Base-by-base conservation (phyloP, 2,797 vertebrate genomes). In the Heterohyrax brucei region DNA sequence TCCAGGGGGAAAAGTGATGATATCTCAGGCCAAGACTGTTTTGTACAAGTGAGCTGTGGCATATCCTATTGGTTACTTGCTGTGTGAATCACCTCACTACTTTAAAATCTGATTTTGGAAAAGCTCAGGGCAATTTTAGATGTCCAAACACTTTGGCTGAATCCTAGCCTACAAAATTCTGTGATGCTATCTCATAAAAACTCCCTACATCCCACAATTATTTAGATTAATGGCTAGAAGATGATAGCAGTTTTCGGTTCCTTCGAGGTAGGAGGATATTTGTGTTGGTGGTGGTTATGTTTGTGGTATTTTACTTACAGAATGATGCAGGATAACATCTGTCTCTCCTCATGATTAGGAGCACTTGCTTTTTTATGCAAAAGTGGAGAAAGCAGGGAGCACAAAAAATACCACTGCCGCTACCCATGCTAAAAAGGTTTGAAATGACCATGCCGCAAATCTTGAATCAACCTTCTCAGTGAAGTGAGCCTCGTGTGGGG, bases 361-460 rank as follows among this genome's bases (percentile, higher is more conserved):
- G 5, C 80, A 87, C 96, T 94, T 96, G 82, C 64, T 90, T 86
- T 94, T 73, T 90, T 73, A 66, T 83, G 70, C 73, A 70, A 79
- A 91, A 87, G 13, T 72, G n/a, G 50, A 61, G 46, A 62, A 89
- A 91, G 56, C 26, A 93, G 91, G 62, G 83, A 82, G 84, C 77
- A 56, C 76, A 56, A 89, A 82, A 62, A 96, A 91, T 70, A 79
- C 26, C 26, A 30, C 4, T 33, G 62, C 77, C 89, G 46, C 78
- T 75, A 48, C 21, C 50, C 26, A 16, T 76, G 61, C 91, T 91
- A 30, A 85, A 70, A 80, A 79, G 33, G 92, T 50, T 78, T 89
- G 92, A 89, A 96, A 93, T 92, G 96, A 66, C 93, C 92, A 77
- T 44, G 76, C 70, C 44, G 59, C 59, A 82, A 77, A 88, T 91